Conservation (phyloP, 2,113 vertebrate genomes). For the Aspiorhynchus laticeps region DNA sequence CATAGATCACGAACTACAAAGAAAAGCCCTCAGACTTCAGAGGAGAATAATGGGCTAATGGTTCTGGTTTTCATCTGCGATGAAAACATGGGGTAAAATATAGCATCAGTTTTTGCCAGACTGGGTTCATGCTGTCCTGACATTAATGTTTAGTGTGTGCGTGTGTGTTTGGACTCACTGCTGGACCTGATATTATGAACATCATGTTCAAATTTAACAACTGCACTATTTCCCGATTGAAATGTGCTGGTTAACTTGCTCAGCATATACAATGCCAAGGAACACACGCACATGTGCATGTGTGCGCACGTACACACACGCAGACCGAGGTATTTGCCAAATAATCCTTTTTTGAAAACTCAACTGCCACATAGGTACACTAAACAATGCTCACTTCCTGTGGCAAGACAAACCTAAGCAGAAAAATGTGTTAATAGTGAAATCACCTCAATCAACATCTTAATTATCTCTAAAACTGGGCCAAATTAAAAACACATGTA, state of each 20-base stretch:
- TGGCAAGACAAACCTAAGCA: conserved; percentile 17
- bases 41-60: conserved; percentile 29
- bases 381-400: neutral
- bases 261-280: conserved; percentile 55
- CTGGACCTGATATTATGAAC: conserved; percentile 28
- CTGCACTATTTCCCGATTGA: conserved; percentile 42
- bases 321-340: conserved; percentile 46
- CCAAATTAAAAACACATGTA: conserved; percentile 34
- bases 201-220: conserved; percentile 59
- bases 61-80: conserved; percentile 48
- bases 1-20: conserved; percentile 57
- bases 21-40: conserved; percentile 37
- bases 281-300: conserved; percentile 47
- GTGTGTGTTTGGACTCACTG: neutral
- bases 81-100: conserved; percentile 38
- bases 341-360: conserved; percentile 12
- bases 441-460: conserved; percentile 32
- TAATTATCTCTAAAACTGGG: conserved; percentile 36
- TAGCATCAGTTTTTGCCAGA: conserved; percentile 4
- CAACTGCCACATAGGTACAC: conserved; percentile 36
- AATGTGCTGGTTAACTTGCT: conserved; percentile 50
- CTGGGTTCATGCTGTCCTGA: conserved; percentile 33
- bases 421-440: conserved; percentile 45
- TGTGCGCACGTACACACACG: conserved; percentile 32
- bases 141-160: conserved; percentile 17